These are phyloP conservation scores for Paraescarpia echinospica DNA, from an alignment of 1,140 invertebrate species.

Conservation along the genomic window DNA sequence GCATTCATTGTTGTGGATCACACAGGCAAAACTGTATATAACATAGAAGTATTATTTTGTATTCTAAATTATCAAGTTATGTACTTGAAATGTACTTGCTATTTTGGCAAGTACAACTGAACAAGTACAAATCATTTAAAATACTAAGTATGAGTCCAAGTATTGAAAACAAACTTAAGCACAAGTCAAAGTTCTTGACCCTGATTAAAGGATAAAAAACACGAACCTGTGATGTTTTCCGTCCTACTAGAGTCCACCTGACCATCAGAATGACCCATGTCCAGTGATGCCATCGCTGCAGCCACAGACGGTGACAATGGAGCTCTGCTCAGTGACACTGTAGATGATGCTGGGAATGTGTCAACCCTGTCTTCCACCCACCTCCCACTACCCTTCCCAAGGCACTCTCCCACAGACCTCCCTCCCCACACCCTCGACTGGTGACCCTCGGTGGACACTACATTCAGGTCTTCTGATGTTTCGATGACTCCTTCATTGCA, in stretches of 20 bases:
- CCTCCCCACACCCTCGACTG: neutral
- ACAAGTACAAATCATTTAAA: no score
- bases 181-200: no score
- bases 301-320: neutral
- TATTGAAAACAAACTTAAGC: no score
- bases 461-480: neutral
- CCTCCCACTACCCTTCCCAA: neutral
- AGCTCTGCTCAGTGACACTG: neutral
- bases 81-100: no score
- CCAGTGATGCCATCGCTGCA: neutral
- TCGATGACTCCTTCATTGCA: no score
- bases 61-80: no score
- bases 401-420: neutral
- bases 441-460: neutral
- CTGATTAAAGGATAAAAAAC: neutral
- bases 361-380: neutral
- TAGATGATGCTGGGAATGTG: neutral
- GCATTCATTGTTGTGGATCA: no score
- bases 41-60: no score
- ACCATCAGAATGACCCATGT: neutral
- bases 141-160: no score
- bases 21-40: no score
- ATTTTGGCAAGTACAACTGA: no score
- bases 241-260: neutral
- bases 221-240: neutral